phyloP scores from a whole-genome alignment of 2,797 vertebrate genomes.

The Sebastolobus alascanus region DNA sequence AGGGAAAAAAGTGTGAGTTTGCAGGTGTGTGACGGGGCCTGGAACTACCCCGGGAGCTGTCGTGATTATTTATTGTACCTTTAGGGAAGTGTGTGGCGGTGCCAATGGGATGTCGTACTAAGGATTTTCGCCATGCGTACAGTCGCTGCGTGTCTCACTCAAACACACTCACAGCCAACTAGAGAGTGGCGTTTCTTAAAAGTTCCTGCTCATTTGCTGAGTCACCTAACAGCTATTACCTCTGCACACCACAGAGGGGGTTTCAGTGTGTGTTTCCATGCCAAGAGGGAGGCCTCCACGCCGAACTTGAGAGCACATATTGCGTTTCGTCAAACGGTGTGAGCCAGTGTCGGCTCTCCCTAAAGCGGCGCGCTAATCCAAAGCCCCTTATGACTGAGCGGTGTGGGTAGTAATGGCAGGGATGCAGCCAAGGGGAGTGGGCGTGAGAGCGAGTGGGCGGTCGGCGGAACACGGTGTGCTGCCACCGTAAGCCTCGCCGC shows the following conservation, averaged over 20 bases:
- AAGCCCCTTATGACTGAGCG: slow-evolving; percentile 38
- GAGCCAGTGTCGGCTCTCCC: slow-evolving; percentile 14
- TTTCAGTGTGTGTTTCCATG: slow-evolving; percentile 3
- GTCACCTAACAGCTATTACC: slow-evolving; percentile 62
- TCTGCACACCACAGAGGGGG: slow-evolving; percentile 26
- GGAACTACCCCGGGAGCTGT: slow-evolving; percentile 27
- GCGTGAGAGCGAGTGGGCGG: slow-evolving; percentile 18
- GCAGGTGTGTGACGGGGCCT: slow-evolving; percentile 2
- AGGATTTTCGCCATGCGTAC: slow-evolving; percentile 38
- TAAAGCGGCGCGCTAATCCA: slow-evolving; percentile 40
- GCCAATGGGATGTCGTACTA: slow-evolving; percentile 52
- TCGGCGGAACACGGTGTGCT: slow-evolving; percentile 47
- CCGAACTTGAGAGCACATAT: slow-evolving; percentile 50
- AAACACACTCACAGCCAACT: slow-evolving; percentile 24
- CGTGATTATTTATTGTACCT: slow-evolving; percentile 60
- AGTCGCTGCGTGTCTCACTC: slow-evolving; percentile 22
- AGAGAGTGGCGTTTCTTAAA: slow-evolving; percentile 33
- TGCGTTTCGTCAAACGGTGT: slow-evolving; percentile 31
- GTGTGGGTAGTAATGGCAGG: slow-evolving; percentile 32
- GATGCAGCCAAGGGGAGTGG: slow-evolving; percentile 44
- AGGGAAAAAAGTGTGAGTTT: not conserved
- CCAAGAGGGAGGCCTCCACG: slow-evolving; percentile 20
- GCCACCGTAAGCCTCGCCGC: slow-evolving; percentile 29
- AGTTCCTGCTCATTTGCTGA: slow-evolving; percentile 66
- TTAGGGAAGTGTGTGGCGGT: slow-evolving; percentile 31